Evolutionary conservation across 2,113 vertebrate genomes (phyloP), one percentile per base, ranked within the genome.

Genomic region (Coracopsis vasa): DNA sequence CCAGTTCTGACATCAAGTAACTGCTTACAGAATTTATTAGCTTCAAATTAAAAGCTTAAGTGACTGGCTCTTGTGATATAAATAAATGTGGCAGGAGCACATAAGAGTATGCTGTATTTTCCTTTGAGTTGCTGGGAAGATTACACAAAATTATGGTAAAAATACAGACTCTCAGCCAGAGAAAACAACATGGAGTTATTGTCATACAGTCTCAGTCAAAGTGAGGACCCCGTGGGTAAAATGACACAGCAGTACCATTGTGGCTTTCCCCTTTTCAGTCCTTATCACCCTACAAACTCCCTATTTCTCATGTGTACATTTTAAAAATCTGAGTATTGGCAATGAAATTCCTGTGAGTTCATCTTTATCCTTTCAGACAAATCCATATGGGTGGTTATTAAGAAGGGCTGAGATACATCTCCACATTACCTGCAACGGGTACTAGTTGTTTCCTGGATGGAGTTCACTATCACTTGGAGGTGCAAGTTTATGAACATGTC

Each of bases 71-170:
- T 19, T 67, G 42, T 69, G 86, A 91, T 66, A 42, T 48, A 94
- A 95, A 88, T 56, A 96, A 96, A 96, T 81, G 47, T 95, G 78
- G 29, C 42, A 95, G 48, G 61, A 83, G 35, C 39, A 65, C 29
- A 23, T 62, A 75, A 71, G 44, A 80, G 44, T 81, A 73, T 97
- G 45, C 85, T 86, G 44, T 41, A 72, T 97, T 96, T 92, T 62
- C 31, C 62, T 92, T 91, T 64, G 88, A 96, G 85, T 97, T 96
- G 90, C 73, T 94, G 62, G 65, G 39, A 61, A 74, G 27, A 88
- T 77, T 96, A 92, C 84, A 86, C 51, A 85, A 95, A 96, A 94
- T 89, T 85, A 87, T 71, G 73, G 58, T 86, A 75, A 80, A 95
- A 94, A 93, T 73, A 39, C 61, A 85, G 39, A 74, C 69, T 91